Percentiles rank a stretch among this genome's conserved stretches.
Evolutionary conservation across 2,113 vertebrate genomes (phyloP).

Genomic region (Dasyornis broadbenti): DNA sequence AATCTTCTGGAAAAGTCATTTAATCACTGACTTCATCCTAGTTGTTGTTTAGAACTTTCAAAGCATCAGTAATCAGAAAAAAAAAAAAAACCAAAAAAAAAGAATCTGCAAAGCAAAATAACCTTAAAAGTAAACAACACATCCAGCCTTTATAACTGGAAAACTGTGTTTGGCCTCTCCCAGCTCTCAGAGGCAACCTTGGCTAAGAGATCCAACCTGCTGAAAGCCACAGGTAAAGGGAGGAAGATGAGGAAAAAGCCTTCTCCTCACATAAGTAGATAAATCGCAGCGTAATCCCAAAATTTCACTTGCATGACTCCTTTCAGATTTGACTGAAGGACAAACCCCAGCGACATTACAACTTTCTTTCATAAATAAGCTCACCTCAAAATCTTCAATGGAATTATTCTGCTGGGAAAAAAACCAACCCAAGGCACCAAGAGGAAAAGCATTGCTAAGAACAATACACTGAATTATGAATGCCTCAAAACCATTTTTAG

Average conservation of each 20-base stretch:
- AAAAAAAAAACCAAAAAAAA: not conserved
- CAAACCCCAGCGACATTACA: not conserved
- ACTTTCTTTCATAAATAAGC: not conserved
- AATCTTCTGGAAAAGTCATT: not conserved
- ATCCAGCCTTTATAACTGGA: not conserved
- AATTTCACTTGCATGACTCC: not conserved
- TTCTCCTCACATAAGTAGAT: not conserved
- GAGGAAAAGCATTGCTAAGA: not conserved
- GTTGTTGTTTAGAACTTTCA: not conserved
- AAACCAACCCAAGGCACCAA: not conserved
- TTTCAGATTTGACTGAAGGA: not conserved
- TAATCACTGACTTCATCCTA: rapidly evolving
- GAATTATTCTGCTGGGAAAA: not conserved
- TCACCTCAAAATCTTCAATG: not conserved
- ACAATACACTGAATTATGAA: not conserved
- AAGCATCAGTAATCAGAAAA: not conserved
- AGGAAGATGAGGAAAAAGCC: not conserved
- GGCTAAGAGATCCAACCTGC: not conserved
- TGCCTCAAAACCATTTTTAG: not conserved
- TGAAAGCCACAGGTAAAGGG: not conserved
- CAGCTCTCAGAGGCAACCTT: not conserved
- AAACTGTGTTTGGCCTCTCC: not conserved
- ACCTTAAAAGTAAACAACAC: not conserved
- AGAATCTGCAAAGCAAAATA: not conserved
- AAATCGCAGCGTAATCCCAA: not conserved